These are phyloP conservation scores for Aelia acuminata DNA, from an alignment of 2,888 invertebrate genomes.

Conservation along the genomic window DNA sequence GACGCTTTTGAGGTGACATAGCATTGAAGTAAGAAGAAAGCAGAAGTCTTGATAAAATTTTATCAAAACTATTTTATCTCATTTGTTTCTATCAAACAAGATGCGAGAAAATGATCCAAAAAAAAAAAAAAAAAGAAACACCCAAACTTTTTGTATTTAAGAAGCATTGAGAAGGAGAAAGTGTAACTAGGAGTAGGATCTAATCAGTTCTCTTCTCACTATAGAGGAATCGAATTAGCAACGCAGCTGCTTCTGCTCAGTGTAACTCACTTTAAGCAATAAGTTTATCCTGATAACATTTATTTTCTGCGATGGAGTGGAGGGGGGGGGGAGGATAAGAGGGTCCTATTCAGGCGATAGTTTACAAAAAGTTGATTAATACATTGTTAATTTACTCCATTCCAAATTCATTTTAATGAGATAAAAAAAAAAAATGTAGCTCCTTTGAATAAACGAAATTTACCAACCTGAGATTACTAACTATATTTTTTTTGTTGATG, in stretches of 20 bases:
- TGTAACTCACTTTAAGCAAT: not conserved
- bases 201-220: constrained; percentile 16
- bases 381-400: not conserved
- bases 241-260: not conserved
- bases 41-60: no score
- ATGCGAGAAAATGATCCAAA: no score
- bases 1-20: no score
- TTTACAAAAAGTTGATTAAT: not conserved
- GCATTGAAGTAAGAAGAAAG: no score
- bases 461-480: no score
- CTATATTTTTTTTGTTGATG: no score
- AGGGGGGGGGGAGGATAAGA: not conserved
- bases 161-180: not conserved
- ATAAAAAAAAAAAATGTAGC: no score
- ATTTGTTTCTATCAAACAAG: no score
- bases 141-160: not conserved
- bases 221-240: not conserved
- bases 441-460: no score
- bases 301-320: not conserved
- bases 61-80: no score
- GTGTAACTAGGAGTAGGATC: not conserved
- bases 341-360: not conserved
- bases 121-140: no score
- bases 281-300: not conserved
- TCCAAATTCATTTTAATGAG: no score